Evolutionary conservation across 2,113 vertebrate species (phyloP).

Genomic region (Aphyosemion australe): DNA sequence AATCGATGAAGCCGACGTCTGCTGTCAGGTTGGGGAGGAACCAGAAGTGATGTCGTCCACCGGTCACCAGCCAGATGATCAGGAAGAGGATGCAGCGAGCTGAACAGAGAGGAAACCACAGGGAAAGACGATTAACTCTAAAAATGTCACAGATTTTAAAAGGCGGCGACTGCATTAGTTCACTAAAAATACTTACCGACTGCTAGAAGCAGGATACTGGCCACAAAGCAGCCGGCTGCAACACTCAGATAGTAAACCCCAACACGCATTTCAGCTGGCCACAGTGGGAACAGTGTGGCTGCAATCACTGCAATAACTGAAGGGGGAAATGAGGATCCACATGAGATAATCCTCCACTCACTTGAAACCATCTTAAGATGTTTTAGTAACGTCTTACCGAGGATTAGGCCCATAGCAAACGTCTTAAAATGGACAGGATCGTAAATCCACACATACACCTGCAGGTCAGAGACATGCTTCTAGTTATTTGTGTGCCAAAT

Average conservation of each 20-base stretch:
- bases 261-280: slow-evolving; percentile 99
- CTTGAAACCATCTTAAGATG: neutral
- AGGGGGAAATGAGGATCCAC: neutral
- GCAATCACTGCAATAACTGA: slow-evolving; percentile 97
- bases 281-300: slow-evolving; percentile 96
- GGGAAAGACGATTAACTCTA: neutral
- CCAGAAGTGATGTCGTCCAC: slow-evolving; percentile 98
- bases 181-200: slow-evolving; percentile 85
- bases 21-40: slow-evolving; percentile 98
- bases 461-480: neutral
- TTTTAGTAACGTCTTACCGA: slow-evolving; percentile 83
- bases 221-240: slow-evolving; percentile 96
- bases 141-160: too few species aligned
- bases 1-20: slow-evolving; percentile 98
- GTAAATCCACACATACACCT: slow-evolving; percentile 99
- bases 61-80: slow-evolving; percentile 97
- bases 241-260: slow-evolving; percentile 99
- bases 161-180: too few species aligned
- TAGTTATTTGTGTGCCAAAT: neutral
- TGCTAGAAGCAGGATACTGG: slow-evolving; percentile 95
- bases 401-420: slow-evolving; percentile 97
- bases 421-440: slow-evolving; percentile 99
- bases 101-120: slow-evolving; percentile 55
- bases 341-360: neutral
- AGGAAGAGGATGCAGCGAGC: slow-evolving; percentile 98